Evolutionary conservation across 37 sponge, comb jelly and placozoan genomes (phyloP), one percentile per base, ranked within the genome.

Genomic region (Halichondria panicea): DNA sequence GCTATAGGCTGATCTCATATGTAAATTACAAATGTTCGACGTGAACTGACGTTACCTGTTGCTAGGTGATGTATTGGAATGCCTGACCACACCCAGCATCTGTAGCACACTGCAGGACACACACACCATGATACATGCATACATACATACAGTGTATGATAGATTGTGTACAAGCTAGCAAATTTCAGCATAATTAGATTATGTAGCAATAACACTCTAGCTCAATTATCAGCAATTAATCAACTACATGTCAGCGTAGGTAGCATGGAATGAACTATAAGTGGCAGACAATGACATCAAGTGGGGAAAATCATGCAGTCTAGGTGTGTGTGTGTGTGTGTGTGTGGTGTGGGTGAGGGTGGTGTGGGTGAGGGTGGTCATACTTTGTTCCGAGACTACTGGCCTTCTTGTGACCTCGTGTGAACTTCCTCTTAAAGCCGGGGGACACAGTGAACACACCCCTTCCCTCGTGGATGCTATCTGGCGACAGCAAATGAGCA

Each of bases 381-480:
- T 54, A 89, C 90, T 84, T 89, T n/a, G 63, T 71, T 3, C 90
- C 90, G 4, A 89, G 36, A 35, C 90, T 89, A 21, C 36, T 45
- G 3, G 81, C 48, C 70, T 89, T 89, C 50, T 36, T 56, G 68
- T 89, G 90, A 0, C 90, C 79, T 78, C 89, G 50, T 9, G 45
- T 18, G 55, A 30, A 46, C 68, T 66, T 84, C 43, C 11, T 36
- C 55, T n/a, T 68, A 30, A 72, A 36, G 80, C 24, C 18, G 36
- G 67, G 22, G 1, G 62, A 33, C 50, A 48, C 33, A 21, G 22
- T 34, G 40, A 4, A 22, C 27, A 39, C 43, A 4, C 27, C 38
- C 62, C 62, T 57, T 24, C 28, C 30, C 44, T 37, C 33, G 46
- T 8, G 8, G 67, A 9, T 34, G 27, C 12, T 44, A 2, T 33